Percentiles rank a stretch among this genome's conserved stretches.
These are phyloP conservation scores for Danio jaintianensis DNA, from an alignment of 2,797 vertebrate genomes.

Conservation along the genomic window DNA sequence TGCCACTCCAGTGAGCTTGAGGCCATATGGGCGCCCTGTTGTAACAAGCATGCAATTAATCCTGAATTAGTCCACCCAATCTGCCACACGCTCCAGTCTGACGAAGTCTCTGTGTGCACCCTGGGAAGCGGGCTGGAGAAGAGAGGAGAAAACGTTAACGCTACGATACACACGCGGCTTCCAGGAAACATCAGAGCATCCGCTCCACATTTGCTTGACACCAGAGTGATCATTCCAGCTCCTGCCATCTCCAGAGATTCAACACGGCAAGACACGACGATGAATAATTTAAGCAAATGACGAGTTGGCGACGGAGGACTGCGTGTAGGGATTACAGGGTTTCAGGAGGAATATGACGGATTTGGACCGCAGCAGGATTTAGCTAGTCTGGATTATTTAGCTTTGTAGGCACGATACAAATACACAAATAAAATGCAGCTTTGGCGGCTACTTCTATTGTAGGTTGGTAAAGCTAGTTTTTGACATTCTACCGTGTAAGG, in stretches of 20 bases:
- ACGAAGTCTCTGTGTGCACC: conserved; percentile 49
- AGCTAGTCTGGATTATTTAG: conserved; percentile 26
- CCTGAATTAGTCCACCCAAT: conserved; percentile 66
- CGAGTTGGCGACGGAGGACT: background rate
- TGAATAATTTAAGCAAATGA: conserved; percentile 48
- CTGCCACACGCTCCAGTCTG: conserved; percentile 57
- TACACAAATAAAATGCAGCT: background rate
- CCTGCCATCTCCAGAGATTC: conserved; percentile 36
- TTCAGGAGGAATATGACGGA: conserved; percentile 7
- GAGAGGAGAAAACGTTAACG: conserved; percentile 28
- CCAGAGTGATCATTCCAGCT: conserved; percentile 44
- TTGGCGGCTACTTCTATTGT: conserved; percentile 1
- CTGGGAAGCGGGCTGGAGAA: conserved; percentile 24
- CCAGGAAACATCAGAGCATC: conserved; percentile 62
- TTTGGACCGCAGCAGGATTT: conserved; percentile 6
- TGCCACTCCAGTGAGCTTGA: conserved; percentile 56
- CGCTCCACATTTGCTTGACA: conserved; percentile 58
- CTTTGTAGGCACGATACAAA: background rate
- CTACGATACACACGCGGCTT: conserved; percentile 49
- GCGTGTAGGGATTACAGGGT: conserved; percentile 4
- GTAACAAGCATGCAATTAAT: conserved; percentile 66
- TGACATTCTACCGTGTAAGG: background rate
- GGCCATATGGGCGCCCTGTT: conserved; percentile 64
- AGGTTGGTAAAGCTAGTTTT: background rate
- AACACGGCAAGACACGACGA: background rate